These are phyloP conservation scores for Serrognathus titanus DNA, from an alignment of 2,888 invertebrate genomes.

Conservation along the genomic window DNA sequence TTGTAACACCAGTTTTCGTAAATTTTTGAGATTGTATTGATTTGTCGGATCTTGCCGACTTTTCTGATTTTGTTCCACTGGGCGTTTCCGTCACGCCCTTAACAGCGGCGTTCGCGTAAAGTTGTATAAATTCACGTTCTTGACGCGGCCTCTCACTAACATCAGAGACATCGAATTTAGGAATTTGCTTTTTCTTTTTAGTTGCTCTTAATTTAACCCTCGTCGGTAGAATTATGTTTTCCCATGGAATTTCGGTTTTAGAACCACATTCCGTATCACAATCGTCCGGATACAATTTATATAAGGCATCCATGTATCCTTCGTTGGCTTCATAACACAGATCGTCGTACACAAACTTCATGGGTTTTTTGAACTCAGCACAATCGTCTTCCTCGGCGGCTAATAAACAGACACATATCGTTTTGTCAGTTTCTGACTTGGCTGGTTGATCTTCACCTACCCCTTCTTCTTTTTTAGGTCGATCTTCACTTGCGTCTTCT, in stretches of 20 bases:
- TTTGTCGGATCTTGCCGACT: not conserved
- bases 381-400: too few species aligned
- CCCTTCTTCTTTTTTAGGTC: not conserved
- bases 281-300: constrained; percentile 16
- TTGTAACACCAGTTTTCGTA: not conserved
- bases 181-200: constrained; percentile 1
- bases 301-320: constrained; percentile 21
- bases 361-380: too few species aligned
- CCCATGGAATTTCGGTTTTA: constrained; percentile 27
- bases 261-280: constrained; percentile 17
- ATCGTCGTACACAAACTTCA: constrained; percentile 5
- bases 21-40: not conserved
- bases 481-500: not conserved
- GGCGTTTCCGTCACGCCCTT: not conserved
- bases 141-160: too few species aligned
- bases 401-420: too few species aligned
- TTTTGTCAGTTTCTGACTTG: too few species aligned
- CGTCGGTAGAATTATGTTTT: constrained; percentile 22
- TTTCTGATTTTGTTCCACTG: not conserved
- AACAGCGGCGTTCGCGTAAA: too few species aligned
- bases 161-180: too few species aligned
- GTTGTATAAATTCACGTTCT: too few species aligned
- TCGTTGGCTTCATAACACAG: constrained; percentile 13
- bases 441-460: not conserved
- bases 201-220: constrained; percentile 15